Base-by-base conservation (phyloP, 2,888 invertebrate species). In the Melitaea athalia region DNA sequence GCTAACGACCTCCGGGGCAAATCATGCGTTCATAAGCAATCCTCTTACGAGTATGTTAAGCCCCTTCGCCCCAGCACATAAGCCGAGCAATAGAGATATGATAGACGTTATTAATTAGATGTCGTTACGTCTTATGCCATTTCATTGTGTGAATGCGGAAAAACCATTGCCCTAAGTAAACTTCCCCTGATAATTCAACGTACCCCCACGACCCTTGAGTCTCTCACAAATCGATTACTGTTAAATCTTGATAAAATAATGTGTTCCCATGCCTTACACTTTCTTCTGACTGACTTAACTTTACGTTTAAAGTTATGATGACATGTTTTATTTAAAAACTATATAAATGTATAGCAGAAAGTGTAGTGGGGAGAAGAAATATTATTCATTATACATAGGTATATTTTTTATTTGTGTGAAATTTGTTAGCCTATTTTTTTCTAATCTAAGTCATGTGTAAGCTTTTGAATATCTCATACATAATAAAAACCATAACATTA, bases 61-160 rank as follows among this genome's bases (percentile, higher is more conserved):
- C 87, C 82, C 82, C 82, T 80, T 79, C 77, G 74, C 78, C 75
- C 74, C 73, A 71, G 76, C 82, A 79, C 80, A 84, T 87, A 86
- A 87, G 87, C 85, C 86, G 79, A 82, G 88, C 88, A 89, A 91
- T 90, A 84, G 88, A 91, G 90, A 91, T 92, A 92, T 92, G 88
- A 91, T 90, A 89, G 88, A 89, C 85, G 88, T 90, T 91, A 92
- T 92, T 92, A 92, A 92, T 92, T 91, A 91, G 88, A 88, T 87
- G 87, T 89, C 91, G 84, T 91, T 91, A 88, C 87, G 82, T 91
- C 89, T 90, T 90, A 85, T 88, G 88, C 87, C 85, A 76, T 90
- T 88, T 89, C 91, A 89, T 89, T 91, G 89, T 89, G 81, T 79
- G 81, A 81, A 81, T 78, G 79, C 81, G 84, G 86, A 87, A 86